Evolutionary conservation across 2,888 invertebrate species (phyloP), one percentile per base, ranked within the genome.

Genomic region (Baccha elongata): DNA sequence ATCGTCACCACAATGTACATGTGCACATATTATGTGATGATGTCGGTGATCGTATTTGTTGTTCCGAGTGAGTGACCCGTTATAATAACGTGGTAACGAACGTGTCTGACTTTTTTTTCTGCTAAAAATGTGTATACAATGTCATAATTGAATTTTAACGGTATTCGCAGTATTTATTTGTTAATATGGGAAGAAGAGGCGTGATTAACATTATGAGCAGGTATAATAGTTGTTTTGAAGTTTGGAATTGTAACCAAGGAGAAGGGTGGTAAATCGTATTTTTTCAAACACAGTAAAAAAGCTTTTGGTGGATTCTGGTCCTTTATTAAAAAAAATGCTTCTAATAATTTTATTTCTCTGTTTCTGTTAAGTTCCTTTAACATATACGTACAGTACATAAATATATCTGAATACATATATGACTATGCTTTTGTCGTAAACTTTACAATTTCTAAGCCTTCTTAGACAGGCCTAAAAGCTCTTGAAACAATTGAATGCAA

Each of bases 141-240:
- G 67, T 79, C 73, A 79, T 73, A 72, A 79, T 73, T 73, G 67
- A 67, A 73, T 79, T 79, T 52, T 67, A 79, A 79, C 78, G 73
- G 78, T 19, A 72, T 46, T 53, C 40, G 52, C 37, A 21, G 26
- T 52, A 17, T 52, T 65, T 78, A 37, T 72, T 72, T 26, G 42
- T 35, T 65, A 65, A 58, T 35, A 48, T n/a, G n/a, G 21, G 32
- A 37, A n/a, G 52, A 58, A 35, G 37, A 46, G 62, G 53, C 32
- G 52, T 67, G 35, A n/a, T n/a, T n/a, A n/a, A n/a, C n/a, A n/a
- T n/a, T n/a, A n/a, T n/a, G n/a, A n/a, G n/a, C n/a, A n/a, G n/a
- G n/a, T 37, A 58, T 8, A 55, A 44, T 42, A 15, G 72, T 29
- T 8, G 15, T 13, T 40, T 1, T 11, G 11, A 6, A 17, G 19